Conservation (phyloP, 2,888 invertebrate genomes). For the Bombyx huttoni region DNA sequence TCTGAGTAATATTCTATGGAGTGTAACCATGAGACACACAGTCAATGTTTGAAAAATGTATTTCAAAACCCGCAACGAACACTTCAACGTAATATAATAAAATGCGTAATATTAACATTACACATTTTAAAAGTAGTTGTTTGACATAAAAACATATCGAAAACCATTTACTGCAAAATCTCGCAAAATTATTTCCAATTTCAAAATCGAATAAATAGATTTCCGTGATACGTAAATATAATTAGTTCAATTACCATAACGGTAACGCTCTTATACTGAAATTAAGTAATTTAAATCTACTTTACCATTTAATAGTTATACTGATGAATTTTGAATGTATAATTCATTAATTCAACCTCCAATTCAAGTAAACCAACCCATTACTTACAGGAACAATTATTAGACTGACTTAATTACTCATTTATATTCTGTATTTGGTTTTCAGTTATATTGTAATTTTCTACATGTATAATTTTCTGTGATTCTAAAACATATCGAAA, state of each 20-base stretch:
- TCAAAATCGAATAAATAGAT: no score
- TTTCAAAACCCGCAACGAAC: no score
- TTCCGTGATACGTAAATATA: not conserved
- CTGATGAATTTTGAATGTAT: not conserved
- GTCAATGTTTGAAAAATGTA: no score
- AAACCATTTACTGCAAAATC: no score
- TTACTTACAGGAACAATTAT: not conserved
- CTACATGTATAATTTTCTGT: constrained; percentile 4
- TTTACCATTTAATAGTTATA: not conserved
- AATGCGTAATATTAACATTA: no score
- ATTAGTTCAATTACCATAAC: not conserved
- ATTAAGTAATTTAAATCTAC: not conserved
- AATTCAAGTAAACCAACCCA: not conserved
- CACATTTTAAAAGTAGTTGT: no score
- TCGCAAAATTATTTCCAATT: no score
- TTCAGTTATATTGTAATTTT: not conserved
- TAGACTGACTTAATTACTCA: not conserved
- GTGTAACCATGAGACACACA: not conserved
- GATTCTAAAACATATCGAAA: no score
- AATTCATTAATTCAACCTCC: not conserved
- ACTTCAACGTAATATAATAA: no score
- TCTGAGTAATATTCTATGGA: not conserved
- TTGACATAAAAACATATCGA: no score
- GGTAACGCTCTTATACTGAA: not conserved
- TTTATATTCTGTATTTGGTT: constrained; percentile 8